phyloP scores from a whole-genome alignment of 2,113 vertebrate species.

The Seriola quinqueradiata region DNA sequence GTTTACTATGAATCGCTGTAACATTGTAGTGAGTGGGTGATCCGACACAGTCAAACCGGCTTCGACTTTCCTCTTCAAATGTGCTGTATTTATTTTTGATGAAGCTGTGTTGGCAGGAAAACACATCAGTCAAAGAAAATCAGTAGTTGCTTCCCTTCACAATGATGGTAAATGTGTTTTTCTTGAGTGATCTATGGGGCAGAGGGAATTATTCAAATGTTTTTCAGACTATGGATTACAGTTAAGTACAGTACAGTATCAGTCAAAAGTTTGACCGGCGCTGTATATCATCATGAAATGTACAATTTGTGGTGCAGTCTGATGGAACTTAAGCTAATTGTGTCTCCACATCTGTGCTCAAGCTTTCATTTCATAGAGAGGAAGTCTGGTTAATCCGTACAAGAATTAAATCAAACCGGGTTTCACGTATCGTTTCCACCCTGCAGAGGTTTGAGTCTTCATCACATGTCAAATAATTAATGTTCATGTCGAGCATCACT shows the following conservation, averaged over 20 bases:
- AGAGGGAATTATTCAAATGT: not conserved
- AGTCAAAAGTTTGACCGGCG: too few species aligned
- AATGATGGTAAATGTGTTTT: too few species aligned
- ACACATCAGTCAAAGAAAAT: too few species aligned
- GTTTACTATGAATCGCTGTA: not conserved
- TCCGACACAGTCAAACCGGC: too few species aligned
- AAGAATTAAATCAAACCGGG: constrained; percentile 25
- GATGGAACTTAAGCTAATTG: not conserved
- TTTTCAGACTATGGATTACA: too few species aligned
- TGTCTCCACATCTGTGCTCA: not conserved
- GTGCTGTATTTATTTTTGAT: not conserved
- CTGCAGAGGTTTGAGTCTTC: constrained; percentile 32
- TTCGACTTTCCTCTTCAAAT: too few species aligned
- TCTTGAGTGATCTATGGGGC: not conserved
- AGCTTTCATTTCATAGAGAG: not conserved
- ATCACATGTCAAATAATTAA: constrained; percentile 57
- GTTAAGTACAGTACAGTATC: too few species aligned
- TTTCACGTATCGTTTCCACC: constrained; percentile 18
- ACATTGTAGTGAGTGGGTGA: not conserved
- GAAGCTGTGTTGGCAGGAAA: too few species aligned
- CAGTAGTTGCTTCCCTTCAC: too few species aligned
- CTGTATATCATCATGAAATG: too few species aligned
- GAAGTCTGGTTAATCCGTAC: constrained; percentile 12
- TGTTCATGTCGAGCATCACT: constrained; percentile 40
- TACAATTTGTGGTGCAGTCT: not conserved